Base-by-base conservation (phyloP, 2,113 vertebrate genomes). In the Muscicapa adusta region DNA sequence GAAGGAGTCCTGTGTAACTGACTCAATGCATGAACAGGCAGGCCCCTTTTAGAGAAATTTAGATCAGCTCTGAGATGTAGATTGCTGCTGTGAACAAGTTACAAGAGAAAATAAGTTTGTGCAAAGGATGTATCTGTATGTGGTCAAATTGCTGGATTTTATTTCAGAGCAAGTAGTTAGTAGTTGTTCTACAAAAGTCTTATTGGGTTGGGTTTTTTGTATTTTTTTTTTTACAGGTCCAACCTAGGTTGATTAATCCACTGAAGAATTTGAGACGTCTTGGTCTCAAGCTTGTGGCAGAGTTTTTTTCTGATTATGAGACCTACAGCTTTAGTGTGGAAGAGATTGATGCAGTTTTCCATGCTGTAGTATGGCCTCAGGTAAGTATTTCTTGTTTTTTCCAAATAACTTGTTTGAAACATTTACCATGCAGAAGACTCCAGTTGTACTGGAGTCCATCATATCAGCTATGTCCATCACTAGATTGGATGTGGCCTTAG, bases 201-300 rank as follows among this genome's bases (percentile, higher is more conserved):
- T 78, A 85, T 31, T 43, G 29, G 12, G 5, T 5, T 33, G 26
- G 8, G 4, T 10, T 48, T 40, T n/a, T n/a, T 65, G 9, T 50
- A 0, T 74, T 47, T 16, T 91, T 60, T 40, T 97, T 97, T 86
- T 91, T 88, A 51, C 89, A 99, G 99, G 85, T 99, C 67, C 99
- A 99, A 22, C 75, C 98, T 17, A 98, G 98, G 36, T 98, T 98
- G 86, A 98, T 99, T 91, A 98, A 96, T 95, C 99, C 98, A 31
- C 96, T 99, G 96, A 99, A 99, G 97, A 99, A 99, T 96, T 96
- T 99, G 95, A 98, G 99, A 88, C 98, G 98, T 51, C 98, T 99
- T 63, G 99, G 99, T 40, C 97, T 99, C 91, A 98, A 99, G 93
- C 98, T 98, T 94, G 95, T 99, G 71, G 98, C 93, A 20, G 98